Base-by-base conservation (phyloP, 2,113 vertebrate genomes). In the Sceloporus undulatus region DNA sequence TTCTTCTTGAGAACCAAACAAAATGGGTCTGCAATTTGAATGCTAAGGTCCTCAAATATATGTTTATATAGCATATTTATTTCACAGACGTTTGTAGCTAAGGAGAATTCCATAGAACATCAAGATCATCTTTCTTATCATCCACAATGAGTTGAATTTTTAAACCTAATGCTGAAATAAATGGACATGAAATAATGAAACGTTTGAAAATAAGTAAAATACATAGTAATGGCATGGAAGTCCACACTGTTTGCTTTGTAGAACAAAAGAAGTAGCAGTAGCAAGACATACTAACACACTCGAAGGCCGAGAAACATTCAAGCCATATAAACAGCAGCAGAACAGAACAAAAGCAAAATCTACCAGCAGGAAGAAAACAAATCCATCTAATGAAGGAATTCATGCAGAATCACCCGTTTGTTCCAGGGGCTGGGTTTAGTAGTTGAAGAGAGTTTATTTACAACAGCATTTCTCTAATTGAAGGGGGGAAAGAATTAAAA, bases 381-480 rank as follows among this genome's bases (percentile, higher is more conserved):
- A 66, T 0, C 82, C 85, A 86, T 29, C 74, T 3, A 11, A 92
- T 42, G 80, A 14, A 78, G 65, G 92, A 90, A 91, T 18, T 25
- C 94, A 94, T 95, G 95, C 93, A 96, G 93, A 95, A 95, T 97
- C 95, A 97, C 94, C 95, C 75, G 88, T 85, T 94, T 91, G 54
- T 75, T 86, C 68, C 91, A 93, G 79, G 88, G 85, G 90, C 54
- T 94, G 92, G 86, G 76, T 94, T 85, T 82, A 92, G 87, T 90
- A 81, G 91, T 79, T 85, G 91, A 65, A 86, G 93, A 91, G 78
- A 91, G 82, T 91, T 96, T 95, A 90, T 94, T 95, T 93, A 91
- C 83, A 94, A 94, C 74, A 79, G 90, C 90, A 94, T 93, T 95
- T 93, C 92, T 97, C 96, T 95, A 89, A 90, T 59, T 76, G 13